A percentile compares a stretch with the other conserved stretches of the same genome.
These are phyloP conservation scores for Formica selysi DNA, from an alignment of 1,140 invertebrate species.

Conservation along the genomic window DNA sequence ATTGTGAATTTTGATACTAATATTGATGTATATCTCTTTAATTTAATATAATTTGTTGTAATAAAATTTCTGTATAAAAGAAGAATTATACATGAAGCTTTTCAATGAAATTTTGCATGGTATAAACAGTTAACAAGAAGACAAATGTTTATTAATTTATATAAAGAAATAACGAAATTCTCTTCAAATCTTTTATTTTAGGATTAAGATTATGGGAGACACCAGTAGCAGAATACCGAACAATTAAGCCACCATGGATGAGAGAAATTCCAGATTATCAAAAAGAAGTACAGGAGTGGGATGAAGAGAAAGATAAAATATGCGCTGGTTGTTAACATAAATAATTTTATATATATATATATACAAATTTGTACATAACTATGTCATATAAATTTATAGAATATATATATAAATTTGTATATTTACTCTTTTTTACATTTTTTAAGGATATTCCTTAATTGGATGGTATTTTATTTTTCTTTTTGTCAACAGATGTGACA, in stretches of 20 bases:
- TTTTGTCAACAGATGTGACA: constrained; percentile 82
- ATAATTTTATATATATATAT: neutral
- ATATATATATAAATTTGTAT: neutral
- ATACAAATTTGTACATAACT: neutral
- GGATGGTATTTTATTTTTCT: constrained; percentile 46
- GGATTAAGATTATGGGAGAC: constrained; percentile 58
- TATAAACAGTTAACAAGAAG: neutral
- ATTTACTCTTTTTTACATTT: constrained; percentile 54
- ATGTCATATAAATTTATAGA: too few species aligned
- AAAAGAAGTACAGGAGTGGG: constrained; percentile 71
- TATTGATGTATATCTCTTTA: neutral
- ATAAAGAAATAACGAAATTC: neutral
- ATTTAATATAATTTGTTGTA: neutral
- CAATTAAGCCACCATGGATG: constrained; percentile 75
- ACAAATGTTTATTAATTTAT: neutral
- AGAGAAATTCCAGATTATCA: constrained; percentile 60
- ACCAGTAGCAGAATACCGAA: constrained; percentile 37
- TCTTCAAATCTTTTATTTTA: constrained; percentile 20
- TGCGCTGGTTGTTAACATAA: constrained; percentile 64
- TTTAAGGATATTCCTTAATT: constrained; percentile 24
- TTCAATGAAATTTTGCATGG: neutral
- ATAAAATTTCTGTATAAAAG: neutral
- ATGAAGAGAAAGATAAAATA: constrained; percentile 76
- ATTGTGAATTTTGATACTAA: neutral
- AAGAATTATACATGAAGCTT: neutral